Evolutionary conservation across 2,888 invertebrate species (phyloP), one percentile per base, ranked within the genome.

Genomic region (Gordius sp.): DNA sequence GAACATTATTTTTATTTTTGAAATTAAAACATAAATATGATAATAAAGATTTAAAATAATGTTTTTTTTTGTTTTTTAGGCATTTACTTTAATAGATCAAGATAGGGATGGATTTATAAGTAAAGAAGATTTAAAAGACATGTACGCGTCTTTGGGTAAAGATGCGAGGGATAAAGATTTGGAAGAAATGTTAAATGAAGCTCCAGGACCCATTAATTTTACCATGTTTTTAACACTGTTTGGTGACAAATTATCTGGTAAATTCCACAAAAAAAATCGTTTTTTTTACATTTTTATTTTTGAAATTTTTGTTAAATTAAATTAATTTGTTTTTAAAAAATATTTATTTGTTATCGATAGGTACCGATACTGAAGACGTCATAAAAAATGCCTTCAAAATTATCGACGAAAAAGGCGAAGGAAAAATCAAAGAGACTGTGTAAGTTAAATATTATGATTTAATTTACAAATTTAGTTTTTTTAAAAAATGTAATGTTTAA

Each of bases 301-400:
- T 33, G 8, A 33, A n/a, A 33, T 13, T 33, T 13, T n/a, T 13
- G n/a, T 8, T 33, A 33, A 13, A 8, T 33, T n/a, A 13, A 33
- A 33, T 13, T 33, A n/a, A 33, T 33, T 33, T 33, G 39, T n/a
- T 33, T 33, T 33, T 33, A 33, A 13, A 33, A 33, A 33, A 33
- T 33, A 33, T 33, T 33, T 33, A n/a, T 33, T 33, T 13, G 39
- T 33, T 33, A 13, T 13, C 8, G 39, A 23, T 56, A 54, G 55
- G 56, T 16, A 23, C 58, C 13, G 26, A 23, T 26, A 59, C 56
- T 2, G 58, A 58, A 39, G 58, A 58, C 28, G n/a, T 97, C 16
- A 97, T 97, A 63, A 87, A 89, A 68, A 97, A 97, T 73, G 97
- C 97, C n/a, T 97, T 97, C 70, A 89, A 87, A 56, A 97, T 93